phyloP scores from a whole-genome alignment of 2,888 invertebrate genomes.

The Cistogaster globosa region DNA sequence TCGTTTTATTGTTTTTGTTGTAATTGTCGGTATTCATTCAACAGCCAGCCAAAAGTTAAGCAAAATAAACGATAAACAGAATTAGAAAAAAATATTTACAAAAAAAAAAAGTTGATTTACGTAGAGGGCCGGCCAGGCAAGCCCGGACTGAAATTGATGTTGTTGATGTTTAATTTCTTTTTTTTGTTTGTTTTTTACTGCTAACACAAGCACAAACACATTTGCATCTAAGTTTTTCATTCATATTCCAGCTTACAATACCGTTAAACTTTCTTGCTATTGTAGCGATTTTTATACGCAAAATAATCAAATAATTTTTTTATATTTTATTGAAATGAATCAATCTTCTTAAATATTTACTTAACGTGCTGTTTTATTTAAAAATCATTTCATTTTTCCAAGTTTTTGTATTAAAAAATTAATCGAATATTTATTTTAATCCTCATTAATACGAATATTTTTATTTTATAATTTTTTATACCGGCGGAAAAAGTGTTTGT shows the following conservation, averaged over 20 bases:
- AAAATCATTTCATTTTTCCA: too few relatives aligned
- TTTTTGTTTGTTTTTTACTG: constrained; percentile 22
- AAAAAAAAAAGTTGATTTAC: constrained; percentile 37
- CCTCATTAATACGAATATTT: too few relatives aligned
- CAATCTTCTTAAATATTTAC: too few relatives aligned
- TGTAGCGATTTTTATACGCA: background rate
- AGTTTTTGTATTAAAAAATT: too few relatives aligned
- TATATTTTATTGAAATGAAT: too few relatives aligned
- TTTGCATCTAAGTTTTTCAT: constrained; percentile 2
- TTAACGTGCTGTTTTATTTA: too few relatives aligned
- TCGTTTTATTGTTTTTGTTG: constrained; percentile 46
- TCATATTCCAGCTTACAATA: constrained; percentile 28
- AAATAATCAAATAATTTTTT: background rate
- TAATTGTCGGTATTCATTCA: constrained; percentile 60
- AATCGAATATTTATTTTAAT: too few relatives aligned
- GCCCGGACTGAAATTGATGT: constrained; percentile 12
- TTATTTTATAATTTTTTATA: too few relatives aligned
- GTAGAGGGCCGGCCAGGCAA: constrained; percentile 45
- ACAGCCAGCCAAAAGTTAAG: constrained; percentile 18
- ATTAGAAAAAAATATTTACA: constrained; percentile 1
- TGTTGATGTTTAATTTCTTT: constrained; percentile 27
- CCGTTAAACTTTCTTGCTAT: constrained; percentile 8
- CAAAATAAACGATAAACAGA: constrained; percentile 14
- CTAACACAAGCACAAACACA: constrained; percentile 23
- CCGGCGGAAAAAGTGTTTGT: too few relatives aligned